These are phyloP conservation scores for Siniperca undulata DNA, from an alignment of 2,797 vertebrate genomes.

Conservation along the genomic window DNA sequence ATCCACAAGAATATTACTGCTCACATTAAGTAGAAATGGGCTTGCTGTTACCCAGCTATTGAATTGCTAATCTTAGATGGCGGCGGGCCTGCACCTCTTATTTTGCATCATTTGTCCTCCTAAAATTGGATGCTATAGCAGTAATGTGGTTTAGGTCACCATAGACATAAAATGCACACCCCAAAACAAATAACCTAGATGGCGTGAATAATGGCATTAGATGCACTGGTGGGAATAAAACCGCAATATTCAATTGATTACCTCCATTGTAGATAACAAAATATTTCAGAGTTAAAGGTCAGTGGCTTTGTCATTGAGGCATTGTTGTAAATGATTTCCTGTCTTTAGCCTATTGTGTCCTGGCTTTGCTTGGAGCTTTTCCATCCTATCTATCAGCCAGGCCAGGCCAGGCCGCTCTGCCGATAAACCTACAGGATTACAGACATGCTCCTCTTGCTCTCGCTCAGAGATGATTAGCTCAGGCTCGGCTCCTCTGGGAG, in stretches of 20 bases:
- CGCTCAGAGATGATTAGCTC: constrained; percentile 75
- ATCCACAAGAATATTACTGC: constrained; percentile 77
- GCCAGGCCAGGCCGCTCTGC: constrained; percentile 68
- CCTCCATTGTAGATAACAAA: constrained; percentile 58
- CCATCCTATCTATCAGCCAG: constrained; percentile 66
- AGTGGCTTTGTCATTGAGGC: constrained; percentile 71
- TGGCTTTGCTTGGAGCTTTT: constrained; percentile 59
- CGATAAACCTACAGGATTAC: constrained; percentile 87
- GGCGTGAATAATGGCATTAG: constrained; percentile 57
- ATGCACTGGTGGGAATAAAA: constrained; percentile 48
- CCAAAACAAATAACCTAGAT: constrained; percentile 68
- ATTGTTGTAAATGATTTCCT: constrained; percentile 66
- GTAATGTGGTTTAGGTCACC: constrained; percentile 58
- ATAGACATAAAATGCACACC: constrained; percentile 41
- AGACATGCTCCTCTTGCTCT: constrained; percentile 69
- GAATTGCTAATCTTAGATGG: constrained; percentile 70
- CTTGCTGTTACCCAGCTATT: constrained; percentile 54
- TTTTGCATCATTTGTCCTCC: constrained; percentile 69
- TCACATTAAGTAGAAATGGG: constrained; percentile 68
- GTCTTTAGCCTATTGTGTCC: constrained; percentile 60
- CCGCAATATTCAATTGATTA: constrained; percentile 57
- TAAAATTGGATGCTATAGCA: constrained; percentile 61
- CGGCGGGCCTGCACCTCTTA: constrained; percentile 52
- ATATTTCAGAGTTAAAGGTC: constrained; percentile 70
- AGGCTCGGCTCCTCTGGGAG: constrained; percentile 79